These are phyloP conservation scores for Eristalis arbustorum DNA, from an alignment of 2,888 invertebrate genomes.

Conservation along the genomic window DNA sequence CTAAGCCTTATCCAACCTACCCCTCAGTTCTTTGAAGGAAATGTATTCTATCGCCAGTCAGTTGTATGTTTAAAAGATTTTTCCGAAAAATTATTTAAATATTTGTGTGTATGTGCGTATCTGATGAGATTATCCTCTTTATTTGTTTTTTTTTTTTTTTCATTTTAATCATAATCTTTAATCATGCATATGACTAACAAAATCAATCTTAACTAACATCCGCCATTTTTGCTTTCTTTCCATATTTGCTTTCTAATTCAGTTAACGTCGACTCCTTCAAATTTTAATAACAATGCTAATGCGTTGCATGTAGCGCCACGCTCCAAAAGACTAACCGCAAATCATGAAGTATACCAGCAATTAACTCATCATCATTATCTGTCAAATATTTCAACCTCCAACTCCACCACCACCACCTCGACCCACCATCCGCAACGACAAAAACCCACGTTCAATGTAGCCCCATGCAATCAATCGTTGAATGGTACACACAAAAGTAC, in stretches of 20 bases:
- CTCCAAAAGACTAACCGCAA: slow-evolving; percentile 77
- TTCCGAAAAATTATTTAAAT: neutral
- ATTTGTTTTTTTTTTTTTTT: neutral
- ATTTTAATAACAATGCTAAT: slow-evolving; percentile 84
- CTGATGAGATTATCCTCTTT: neutral
- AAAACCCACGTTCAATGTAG: slow-evolving; percentile 80
- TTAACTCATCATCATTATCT: slow-evolving; percentile 65
- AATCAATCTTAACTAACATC: slow-evolving; percentile 12
- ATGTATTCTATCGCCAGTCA: too few relatives aligned
- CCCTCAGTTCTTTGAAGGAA: too few relatives aligned
- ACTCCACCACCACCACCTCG: too few relatives aligned
- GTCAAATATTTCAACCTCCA: slow-evolving; percentile 42
- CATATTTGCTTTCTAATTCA: slow-evolving; percentile 47
- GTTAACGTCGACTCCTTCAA: slow-evolving; percentile 81
- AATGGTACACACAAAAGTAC: slow-evolving; percentile 61
- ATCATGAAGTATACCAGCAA: slow-evolving; percentile 71
- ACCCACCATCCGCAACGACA: slow-evolving; percentile 77
- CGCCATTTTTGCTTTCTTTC: slow-evolving; percentile 7
- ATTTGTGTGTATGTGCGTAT: neutral
- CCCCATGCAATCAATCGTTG: slow-evolving; percentile 74
- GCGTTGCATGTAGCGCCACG: slow-evolving; percentile 80
- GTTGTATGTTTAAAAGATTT: too few relatives aligned
- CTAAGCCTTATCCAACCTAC: too few relatives aligned
- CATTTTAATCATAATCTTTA: neutral
- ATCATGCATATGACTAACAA: neutral